phyloP scores from a whole-genome alignment of 2,888 invertebrate genomes.

The Temnothorax rugatulus region DNA sequence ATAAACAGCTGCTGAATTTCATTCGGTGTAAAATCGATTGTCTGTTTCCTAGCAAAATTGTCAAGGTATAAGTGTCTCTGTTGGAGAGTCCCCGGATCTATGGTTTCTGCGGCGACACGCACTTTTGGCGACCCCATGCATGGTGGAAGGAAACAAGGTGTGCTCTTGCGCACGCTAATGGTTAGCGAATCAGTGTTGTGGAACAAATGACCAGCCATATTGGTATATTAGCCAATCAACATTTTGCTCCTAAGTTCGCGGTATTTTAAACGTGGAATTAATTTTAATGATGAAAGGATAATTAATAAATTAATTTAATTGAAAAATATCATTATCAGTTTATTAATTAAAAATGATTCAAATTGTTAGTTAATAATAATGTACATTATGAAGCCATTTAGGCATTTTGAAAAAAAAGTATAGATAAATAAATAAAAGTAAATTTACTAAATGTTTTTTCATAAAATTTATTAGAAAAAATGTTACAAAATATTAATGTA shows the following conservation, averaged over 20 bases:
- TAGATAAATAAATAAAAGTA: neutral
- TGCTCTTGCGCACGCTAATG: neutral
- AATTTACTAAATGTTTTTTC: neutral
- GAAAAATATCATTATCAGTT: neutral
- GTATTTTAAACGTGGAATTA: neutral
- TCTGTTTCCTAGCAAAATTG: too few relatives aligned
- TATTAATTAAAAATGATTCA: neutral
- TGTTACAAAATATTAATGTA: neutral
- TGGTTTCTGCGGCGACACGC: too few relatives aligned
- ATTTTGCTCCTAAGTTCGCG: neutral
- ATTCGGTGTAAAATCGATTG: too few relatives aligned
- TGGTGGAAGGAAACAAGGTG: too few relatives aligned
- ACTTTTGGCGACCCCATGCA: too few relatives aligned
- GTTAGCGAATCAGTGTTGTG: neutral
- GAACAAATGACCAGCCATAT: constrained; percentile 14
- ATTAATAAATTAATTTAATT: neutral
- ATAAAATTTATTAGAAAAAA: neutral
- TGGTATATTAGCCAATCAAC: neutral
- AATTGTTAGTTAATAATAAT: too few relatives aligned
- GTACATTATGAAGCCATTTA: too few relatives aligned
- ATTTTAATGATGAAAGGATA: neutral
- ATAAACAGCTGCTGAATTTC: too few relatives aligned
- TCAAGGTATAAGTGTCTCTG: too few relatives aligned
- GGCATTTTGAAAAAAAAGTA: too few relatives aligned
- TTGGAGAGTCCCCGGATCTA: too few relatives aligned